phyloP scores from a whole-genome alignment of 2,113 vertebrate genomes.

The Larimichthys crocea region DNA sequence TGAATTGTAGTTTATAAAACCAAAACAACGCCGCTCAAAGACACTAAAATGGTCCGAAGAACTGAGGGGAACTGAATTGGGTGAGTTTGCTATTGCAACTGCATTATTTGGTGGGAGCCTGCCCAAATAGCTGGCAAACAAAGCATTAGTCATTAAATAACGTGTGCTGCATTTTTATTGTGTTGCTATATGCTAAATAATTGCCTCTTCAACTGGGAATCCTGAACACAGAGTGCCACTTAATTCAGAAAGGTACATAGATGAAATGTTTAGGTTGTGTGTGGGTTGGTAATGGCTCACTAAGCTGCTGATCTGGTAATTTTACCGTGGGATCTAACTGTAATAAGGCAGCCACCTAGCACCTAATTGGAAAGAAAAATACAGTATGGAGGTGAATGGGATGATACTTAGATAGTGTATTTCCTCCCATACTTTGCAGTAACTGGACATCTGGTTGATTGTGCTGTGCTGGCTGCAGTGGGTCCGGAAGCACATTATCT shows the following conservation, averaged over 20 bases:
- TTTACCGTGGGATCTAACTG: not conserved
- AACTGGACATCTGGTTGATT: not conserved
- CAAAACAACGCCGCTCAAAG: too few species aligned
- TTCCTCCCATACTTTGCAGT: not conserved
- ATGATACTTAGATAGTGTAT: constrained; percentile 7
- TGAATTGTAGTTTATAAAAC: too few species aligned
- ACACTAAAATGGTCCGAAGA: too few species aligned
- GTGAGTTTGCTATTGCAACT: too few species aligned
- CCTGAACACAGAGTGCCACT: not conserved
- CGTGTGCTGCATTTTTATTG: not conserved
- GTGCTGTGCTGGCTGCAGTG: constrained; percentile 6
- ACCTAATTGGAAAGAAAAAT: not conserved
- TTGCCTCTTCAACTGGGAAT: not conserved
- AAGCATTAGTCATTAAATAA: not conserved
- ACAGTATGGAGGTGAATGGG: not conserved
- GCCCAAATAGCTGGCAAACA: not conserved
- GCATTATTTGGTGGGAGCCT: too few species aligned
- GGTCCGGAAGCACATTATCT: constrained; percentile 27
- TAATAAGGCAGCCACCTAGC: not conserved
- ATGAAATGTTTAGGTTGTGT: not conserved
- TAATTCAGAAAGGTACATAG: not conserved
- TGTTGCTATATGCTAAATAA: not conserved
- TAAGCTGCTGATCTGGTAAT: not conserved
- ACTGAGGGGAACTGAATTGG: too few species aligned
- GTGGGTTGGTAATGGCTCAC: not conserved